Evolutionary conservation across 2,797 vertebrate species (phyloP), one percentile per base, ranked within the genome.

Genomic region (Eulemur rubriventer): DNA sequence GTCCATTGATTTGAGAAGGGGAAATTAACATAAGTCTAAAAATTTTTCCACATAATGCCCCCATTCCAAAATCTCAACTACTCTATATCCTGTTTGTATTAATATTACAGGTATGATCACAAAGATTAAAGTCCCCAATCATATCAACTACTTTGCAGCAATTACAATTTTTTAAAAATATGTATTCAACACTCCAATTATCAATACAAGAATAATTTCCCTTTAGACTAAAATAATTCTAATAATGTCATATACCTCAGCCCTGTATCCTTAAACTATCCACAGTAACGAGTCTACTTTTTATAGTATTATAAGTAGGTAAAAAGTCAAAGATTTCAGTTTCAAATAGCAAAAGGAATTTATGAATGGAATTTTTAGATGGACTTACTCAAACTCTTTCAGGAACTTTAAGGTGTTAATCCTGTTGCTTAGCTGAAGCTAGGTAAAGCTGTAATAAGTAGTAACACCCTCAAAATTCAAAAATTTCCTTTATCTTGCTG

Each of bases 331-430:
- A 91, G 57, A 55, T 61, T 96, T 87, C 78, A 33, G 41, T 76
- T 94, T 97, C 87, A 69, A 88, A 95, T 7, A 88, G 33, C 59
- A 91, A 82, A 70, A 16, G 17, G n/a, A 82, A 95, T 83, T 95
- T 75, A 89, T 28, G 70, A 96, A 96, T 30, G 33, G 20, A 81
- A 96, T 81, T 96, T 96, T 96, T 92, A 72, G 97, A 81, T 69
- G 52, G 52, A 97, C 96, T 98, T 98, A 98, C 97, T 98, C 80
- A 96, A 97, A 94, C 59, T 97, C 85, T 96, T 95, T 94, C 97
- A 96, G 91, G 94, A 97, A 96, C 91, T 95, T 96, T 93, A 95
- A 93, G 52, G 48, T 87, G 75, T 95, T 96, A 96, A 94, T 98
- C 81, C 92, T 92, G 89, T 89, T 93, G 89, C 65, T 97, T 93